phyloP scores from a whole-genome alignment of 2,113 vertebrate species.

The Pomatorhinus ruficollis region DNA sequence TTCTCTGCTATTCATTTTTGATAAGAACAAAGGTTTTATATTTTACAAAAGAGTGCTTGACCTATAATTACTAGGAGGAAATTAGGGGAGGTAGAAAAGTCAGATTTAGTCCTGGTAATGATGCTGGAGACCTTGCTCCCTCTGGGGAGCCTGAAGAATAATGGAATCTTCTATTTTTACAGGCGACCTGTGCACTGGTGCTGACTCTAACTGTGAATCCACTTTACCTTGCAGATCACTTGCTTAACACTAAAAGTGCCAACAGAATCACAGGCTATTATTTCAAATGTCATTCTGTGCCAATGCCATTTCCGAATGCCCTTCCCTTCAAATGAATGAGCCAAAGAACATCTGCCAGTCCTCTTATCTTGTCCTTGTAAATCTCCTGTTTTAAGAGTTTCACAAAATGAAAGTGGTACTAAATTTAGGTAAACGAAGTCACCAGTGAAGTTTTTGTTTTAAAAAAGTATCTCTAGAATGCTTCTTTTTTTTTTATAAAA shows the following conservation, averaged over 20 bases:
- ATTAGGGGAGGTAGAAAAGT: conserved; percentile 89
- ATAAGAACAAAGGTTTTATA: conserved; percentile 99
- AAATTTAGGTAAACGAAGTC: conserved; percentile 54
- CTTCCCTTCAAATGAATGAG: conserved; percentile 76
- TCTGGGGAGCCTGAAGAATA: conserved; percentile 94
- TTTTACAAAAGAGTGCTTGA: conserved; percentile 99
- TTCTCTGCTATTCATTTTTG: conserved; percentile 81
- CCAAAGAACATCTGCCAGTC: conserved; percentile 79
- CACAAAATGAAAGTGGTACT: conserved; percentile 50
- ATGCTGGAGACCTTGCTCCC: conserved; percentile 96
- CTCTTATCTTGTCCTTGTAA: conserved; percentile 64
- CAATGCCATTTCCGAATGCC: conserved; percentile 74
- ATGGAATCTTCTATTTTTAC: conserved; percentile 99
- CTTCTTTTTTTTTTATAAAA: not conserved
- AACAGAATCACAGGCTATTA: conserved; percentile 86
- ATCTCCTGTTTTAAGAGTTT: conserved; percentile 52
- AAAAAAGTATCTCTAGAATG: not conserved
- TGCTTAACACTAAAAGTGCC: conserved; percentile 88
- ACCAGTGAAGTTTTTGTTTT: conserved; percentile 18
- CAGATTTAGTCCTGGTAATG: conserved; percentile 98
- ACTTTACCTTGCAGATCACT: conserved; percentile 88
- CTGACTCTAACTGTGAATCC: conserved; percentile 86
- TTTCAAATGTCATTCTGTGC: conserved; percentile 85
- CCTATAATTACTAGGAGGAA: conserved; percentile 98
- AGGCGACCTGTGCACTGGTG: conserved; percentile 89